A percentile compares a stretch with the other conserved stretches of the same genome.
Conservation (phyloP, 2,888 invertebrate species). For the Neoitamus cyanurus region DNA sequence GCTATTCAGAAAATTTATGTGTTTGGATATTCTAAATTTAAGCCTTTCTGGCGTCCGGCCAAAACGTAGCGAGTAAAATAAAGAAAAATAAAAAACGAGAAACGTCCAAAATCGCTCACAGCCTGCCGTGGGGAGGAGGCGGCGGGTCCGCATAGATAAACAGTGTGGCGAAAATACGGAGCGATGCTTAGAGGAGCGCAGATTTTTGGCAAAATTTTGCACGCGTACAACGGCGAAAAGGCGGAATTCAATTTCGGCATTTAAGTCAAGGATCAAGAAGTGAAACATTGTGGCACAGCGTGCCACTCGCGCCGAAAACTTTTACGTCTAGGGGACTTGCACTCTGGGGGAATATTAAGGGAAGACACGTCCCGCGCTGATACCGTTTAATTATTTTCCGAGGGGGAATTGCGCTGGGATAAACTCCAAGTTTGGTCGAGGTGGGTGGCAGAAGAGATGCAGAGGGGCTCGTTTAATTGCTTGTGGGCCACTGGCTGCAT, state of each 20-base stretch:
- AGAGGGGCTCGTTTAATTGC: neutral
- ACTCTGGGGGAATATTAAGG: neutral
- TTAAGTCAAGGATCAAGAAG: neutral
- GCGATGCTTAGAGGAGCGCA: neutral
- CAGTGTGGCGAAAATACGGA: slow-evolving; percentile 1
- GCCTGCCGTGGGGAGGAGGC: neutral
- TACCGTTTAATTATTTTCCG: neutral
- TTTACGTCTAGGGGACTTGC: neutral
- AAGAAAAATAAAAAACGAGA: neutral
- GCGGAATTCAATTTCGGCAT: neutral
- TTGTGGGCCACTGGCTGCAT: neutral
- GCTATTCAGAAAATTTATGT: slow-evolving; percentile 39
- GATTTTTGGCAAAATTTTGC: slow-evolving; percentile 4
- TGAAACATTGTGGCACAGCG: neutral
- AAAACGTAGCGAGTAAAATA: slow-evolving; percentile 12
- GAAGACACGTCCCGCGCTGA: neutral
- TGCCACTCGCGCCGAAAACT: neutral
- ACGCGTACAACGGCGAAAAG: slow-evolving; percentile 2
- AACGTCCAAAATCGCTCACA: neutral
- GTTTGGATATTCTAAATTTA: slow-evolving; percentile 45
- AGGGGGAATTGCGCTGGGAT: neutral
- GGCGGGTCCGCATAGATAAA: neutral
- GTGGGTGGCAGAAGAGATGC: neutral
- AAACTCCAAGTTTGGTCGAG: neutral
- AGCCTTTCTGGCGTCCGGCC: slow-evolving; percentile 15